These are phyloP conservation scores for Orientallactaga bullata DNA, from an alignment of 2,113 vertebrate genomes.

Conservation along the genomic window DNA sequence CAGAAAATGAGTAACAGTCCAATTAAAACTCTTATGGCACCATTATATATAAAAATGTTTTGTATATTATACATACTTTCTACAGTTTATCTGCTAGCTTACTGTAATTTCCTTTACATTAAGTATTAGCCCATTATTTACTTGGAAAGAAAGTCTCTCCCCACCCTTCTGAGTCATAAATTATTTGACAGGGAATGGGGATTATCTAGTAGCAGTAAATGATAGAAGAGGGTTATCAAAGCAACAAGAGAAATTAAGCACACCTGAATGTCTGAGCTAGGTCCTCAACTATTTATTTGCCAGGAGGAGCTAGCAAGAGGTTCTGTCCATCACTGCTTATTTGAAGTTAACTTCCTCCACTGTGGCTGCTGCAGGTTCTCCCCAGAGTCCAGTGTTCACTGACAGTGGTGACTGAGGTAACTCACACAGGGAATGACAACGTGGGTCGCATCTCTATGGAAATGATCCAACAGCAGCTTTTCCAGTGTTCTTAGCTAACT, in stretches of 20 bases:
- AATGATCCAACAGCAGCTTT: not conserved
- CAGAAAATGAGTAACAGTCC: not conserved
- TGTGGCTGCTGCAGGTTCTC: not conserved
- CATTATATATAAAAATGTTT: not conserved
- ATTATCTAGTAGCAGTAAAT: not conserved
- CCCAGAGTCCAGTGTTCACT: constrained; percentile 41
- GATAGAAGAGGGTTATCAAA: not conserved
- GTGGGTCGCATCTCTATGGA: not conserved
- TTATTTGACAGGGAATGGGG: not conserved
- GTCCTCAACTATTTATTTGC: constrained; percentile 63
- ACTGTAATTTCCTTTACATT: not conserved
- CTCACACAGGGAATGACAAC: constrained; percentile 52
- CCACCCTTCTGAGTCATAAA: not conserved
- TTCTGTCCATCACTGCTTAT: not conserved
- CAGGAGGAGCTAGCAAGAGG: not conserved
- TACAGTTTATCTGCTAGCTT: not conserved
- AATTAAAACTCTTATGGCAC: not conserved
- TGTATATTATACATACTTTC: not conserved
- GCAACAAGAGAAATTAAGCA: not conserved
- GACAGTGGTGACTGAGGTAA: constrained; percentile 15
- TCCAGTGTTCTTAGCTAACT: not conserved
- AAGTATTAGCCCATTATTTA: not conserved
- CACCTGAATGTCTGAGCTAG: not conserved
- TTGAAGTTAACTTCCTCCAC: not conserved
- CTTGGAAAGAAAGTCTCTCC: not conserved